A percentile compares a stretch with the other conserved stretches of the same genome.
Conservation (phyloP, 2,888 invertebrate genomes). For the Stenolophus ochropezus region DNA sequence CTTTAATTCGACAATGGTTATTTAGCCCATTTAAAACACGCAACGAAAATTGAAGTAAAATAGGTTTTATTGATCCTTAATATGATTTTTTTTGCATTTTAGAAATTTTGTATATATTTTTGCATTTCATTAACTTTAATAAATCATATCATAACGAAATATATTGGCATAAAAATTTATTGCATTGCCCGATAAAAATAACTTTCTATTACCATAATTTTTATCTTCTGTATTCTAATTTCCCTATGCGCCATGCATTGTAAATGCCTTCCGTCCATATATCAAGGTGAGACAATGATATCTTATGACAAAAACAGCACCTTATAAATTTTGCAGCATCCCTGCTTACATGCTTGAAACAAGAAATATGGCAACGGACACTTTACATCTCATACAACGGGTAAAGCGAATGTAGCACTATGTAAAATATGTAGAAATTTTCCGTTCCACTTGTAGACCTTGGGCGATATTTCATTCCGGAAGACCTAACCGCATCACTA, state of each 20-base stretch:
- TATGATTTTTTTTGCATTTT: too few relatives aligned
- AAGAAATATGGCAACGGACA: conserved; percentile 26
- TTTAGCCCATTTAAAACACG: too few relatives aligned
- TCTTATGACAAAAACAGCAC: not conserved
- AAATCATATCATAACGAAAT: too few relatives aligned
- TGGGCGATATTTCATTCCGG: conserved; percentile 11
- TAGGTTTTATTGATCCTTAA: too few relatives aligned
- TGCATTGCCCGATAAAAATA: too few relatives aligned
- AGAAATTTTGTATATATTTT: too few relatives aligned
- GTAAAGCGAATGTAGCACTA: conserved; percentile 13
- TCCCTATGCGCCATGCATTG: not conserved
- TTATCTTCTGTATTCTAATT: not conserved
- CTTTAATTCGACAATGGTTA: too few relatives aligned
- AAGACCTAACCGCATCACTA: not conserved
- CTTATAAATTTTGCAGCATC: conserved; percentile 26
- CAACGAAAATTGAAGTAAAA: too few relatives aligned
- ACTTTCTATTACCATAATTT: not conserved
- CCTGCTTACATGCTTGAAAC: not conserved
- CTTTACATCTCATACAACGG: conserved; percentile 26
- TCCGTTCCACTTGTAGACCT: conserved; percentile 18
- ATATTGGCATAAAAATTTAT: too few relatives aligned
- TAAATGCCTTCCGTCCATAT: not conserved
- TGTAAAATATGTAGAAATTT: conserved; percentile 45
- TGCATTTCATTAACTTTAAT: too few relatives aligned
- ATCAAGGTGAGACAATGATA: not conserved